Base-by-base conservation (phyloP, 2,888 invertebrate genomes). In the Xanthostigma xanthostigma region DNA sequence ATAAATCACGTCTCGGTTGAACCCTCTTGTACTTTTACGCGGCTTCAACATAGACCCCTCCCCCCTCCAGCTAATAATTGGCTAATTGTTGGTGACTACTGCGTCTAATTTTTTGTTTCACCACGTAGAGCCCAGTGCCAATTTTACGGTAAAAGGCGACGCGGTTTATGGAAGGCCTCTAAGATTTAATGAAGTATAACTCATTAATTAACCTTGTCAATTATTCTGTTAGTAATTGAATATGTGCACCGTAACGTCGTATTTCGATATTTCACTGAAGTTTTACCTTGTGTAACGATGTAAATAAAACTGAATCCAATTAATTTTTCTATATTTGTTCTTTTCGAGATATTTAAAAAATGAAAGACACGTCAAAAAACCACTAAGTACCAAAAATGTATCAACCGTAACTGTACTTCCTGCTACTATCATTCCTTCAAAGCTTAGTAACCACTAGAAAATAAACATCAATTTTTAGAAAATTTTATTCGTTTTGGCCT, bases 281-380 rank as follows among this genome's bases (percentile, higher is more conserved):
- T 10, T 50, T 44, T 54, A 66, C 66, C 66, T 62, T 6, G 67
- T 43, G 49, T 64, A 67, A 45, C 68, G 59, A 51, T 66, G 65
- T n/a, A 66, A 44, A 49, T 65, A 66, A 44, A 59, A 60, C 47
- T 57, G 51, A 2, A 61, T 51, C 14, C 62, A 47, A 45, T 65
- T 64, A 12, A 64, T 56, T 2, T 44, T 50, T 14, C 55, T 55
- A 1, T 56, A 54, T 10, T 55, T 59, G 35, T 57, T 51, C 51
- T 57, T 57, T 47, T 58, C 54, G 6, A 27, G 27, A 6, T 27
- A 27, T 50, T 60, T 62, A 1, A 64, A 44, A 37, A 64, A 57
- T 3, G 59, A 44, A 50, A 60, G 62, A 4, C 59, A 50, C 39
- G 60, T 57, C 5, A 66, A 51, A 45, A 65, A 58, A 10, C 66